Conservation (phyloP, 2,888 invertebrate species). For the Pollenia griseotomentosa region DNA sequence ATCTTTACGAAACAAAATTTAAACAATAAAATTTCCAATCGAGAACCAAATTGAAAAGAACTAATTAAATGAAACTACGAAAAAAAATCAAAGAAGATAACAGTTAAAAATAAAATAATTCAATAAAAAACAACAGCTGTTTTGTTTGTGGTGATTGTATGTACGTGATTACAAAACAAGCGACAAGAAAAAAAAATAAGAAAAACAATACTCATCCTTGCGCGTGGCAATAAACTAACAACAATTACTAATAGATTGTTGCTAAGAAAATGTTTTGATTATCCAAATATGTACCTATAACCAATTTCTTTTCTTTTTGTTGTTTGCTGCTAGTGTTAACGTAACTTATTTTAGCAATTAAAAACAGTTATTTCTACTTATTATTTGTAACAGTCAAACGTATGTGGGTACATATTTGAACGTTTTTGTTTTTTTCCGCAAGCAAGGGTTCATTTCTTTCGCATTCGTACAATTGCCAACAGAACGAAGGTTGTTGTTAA, state of each 20-base stretch:
- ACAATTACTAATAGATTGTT: slow-evolving; percentile 5
- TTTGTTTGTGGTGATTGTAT: slow-evolving; percentile 46
- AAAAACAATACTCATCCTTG: slow-evolving; percentile 1
- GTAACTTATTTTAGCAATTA: slow-evolving; percentile 31
- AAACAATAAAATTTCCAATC: background rate
- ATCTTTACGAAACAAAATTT: background rate
- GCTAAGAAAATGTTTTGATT: slow-evolving; percentile 32
- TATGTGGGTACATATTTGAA: background rate
- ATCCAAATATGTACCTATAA: slow-evolving; percentile 13
- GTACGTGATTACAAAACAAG: slow-evolving; percentile 56
- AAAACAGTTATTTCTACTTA: slow-evolving; percentile 7
- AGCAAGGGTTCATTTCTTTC: slow-evolving; percentile 44
- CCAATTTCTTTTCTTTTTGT: slow-evolving; percentile 1
- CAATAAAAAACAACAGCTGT: slow-evolving; percentile 61
- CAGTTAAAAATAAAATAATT: slow-evolving; percentile 37
- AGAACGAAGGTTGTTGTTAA: slow-evolving; percentile 54
- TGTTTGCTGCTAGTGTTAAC: slow-evolving; percentile 30
- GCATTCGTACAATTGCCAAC: slow-evolving; percentile 66
- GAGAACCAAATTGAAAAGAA: slow-evolving; percentile 18
- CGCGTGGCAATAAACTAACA: slow-evolving; percentile 58
- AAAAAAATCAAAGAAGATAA: slow-evolving; percentile 11
- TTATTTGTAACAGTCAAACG: slow-evolving; percentile 14
- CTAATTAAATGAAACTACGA: background rate
- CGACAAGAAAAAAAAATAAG: slow-evolving; percentile 7
- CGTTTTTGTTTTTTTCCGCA: background rate